Evolutionary conservation across 1,140 invertebrate genomes (phyloP).

Genomic region (Teleogryllus occipitalis): DNA sequence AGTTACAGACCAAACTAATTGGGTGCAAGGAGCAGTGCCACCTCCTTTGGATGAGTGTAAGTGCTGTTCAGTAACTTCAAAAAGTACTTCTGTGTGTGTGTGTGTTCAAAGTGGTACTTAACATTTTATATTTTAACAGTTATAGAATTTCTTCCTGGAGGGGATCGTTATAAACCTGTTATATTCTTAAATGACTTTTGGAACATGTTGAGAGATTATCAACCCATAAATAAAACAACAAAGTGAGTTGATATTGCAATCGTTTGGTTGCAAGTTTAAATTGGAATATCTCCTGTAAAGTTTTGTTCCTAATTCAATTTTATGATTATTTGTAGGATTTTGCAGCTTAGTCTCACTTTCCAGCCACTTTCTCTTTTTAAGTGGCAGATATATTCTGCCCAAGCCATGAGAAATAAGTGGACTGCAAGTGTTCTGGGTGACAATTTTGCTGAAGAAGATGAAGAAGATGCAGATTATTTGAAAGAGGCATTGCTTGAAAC

Average conservation of each 20-base stretch:
- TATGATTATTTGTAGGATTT: conserved; percentile 28
- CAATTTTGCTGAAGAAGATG: conserved; percentile 58
- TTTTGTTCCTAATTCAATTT: not conserved
- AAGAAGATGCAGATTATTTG: conserved; percentile 92
- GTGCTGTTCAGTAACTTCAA: conserved; percentile 25
- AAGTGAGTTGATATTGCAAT: conserved; percentile 39
- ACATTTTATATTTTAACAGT: conserved; percentile 39
- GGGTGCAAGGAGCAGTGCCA: conserved; percentile 82
- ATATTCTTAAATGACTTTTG: conserved; percentile 97
- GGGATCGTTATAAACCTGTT: conserved; percentile 84
- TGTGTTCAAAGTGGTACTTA: not conserved
- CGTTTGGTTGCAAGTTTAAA: too few relatives aligned
- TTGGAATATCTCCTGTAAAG: not conserved
- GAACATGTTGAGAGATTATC: conserved; percentile 95
- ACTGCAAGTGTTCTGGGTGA: conserved; percentile 47
- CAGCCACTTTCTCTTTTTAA: conserved; percentile 92
- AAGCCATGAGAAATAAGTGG: conserved; percentile 80
- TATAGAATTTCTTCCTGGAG: conserved; percentile 78
- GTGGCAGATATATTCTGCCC: conserved; percentile 92
- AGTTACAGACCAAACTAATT: conserved; percentile 89
- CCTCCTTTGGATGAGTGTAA: conserved; percentile 84
- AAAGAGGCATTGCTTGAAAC: conserved; percentile 97
- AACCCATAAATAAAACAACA: conserved; percentile 82
- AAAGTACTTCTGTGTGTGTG: not conserved
- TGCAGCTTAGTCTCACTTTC: conserved; percentile 73